Conservation (phyloP, 1,140 invertebrate species). For the Drosophila paulistorum region DNA sequence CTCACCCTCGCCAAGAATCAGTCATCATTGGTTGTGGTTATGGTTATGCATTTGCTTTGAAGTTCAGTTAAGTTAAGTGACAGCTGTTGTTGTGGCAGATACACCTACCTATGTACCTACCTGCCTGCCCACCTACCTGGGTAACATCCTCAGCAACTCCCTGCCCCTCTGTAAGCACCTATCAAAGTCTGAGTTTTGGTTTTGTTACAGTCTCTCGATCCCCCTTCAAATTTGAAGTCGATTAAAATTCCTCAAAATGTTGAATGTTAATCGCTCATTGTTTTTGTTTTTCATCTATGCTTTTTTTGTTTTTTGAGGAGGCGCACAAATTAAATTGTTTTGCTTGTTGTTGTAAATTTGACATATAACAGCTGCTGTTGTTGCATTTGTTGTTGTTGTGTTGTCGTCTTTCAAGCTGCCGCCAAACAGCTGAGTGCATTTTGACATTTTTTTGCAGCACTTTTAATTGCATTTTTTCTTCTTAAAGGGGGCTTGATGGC, state of each 20-base stretch:
- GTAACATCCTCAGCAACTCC: conserved; percentile 1
- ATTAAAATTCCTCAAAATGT: conserved; percentile 75
- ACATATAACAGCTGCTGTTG: conserved; percentile 58
- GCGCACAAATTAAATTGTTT: conserved; percentile 75
- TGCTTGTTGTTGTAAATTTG: conserved; percentile 63
- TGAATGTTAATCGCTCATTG: conserved; percentile 81
- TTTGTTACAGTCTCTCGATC: neutral
- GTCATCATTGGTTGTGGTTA: conserved; percentile 10
- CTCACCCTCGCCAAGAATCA: neutral
- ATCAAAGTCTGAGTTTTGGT: neutral
- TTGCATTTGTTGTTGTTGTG: conserved; percentile 21
- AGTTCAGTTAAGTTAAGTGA: conserved; percentile 62
- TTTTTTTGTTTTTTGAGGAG: conserved; percentile 30
- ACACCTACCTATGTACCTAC: conserved; percentile 56
- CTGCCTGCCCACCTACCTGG: conserved; percentile 10
- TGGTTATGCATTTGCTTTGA: conserved; percentile 36
- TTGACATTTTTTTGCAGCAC: conserved; percentile 40
- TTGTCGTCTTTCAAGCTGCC: conserved; percentile 61
- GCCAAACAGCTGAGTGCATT: conserved; percentile 56
- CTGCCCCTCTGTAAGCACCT: neutral
- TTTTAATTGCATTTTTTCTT: conserved; percentile 68
- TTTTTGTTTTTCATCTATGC: conserved; percentile 25
- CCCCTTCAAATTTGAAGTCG: conserved; percentile 47
- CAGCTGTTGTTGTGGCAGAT: conserved; percentile 51
- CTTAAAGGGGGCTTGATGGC: conserved; percentile 41